Base-by-base conservation (phyloP, 2,888 invertebrate genomes). In the Galerucella calmariensis region DNA sequence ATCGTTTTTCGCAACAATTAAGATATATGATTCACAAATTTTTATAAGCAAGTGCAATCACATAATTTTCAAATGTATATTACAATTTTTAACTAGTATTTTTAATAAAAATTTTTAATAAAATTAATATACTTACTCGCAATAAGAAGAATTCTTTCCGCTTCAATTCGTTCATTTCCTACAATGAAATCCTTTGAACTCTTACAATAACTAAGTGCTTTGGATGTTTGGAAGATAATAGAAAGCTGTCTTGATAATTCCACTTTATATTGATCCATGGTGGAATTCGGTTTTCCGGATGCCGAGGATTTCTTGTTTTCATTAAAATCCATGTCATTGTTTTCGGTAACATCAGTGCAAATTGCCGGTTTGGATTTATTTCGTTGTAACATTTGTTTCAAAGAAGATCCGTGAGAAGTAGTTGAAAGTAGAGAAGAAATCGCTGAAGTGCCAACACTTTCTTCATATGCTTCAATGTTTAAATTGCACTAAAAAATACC, bases 61-160 rank as follows among this genome's bases (percentile, higher is more conserved):
- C 51, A 51, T 51, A n/a, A 48, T 48, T 48, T 4, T 4, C 2
- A 27, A 27, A 27, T 27, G 27, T 27, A 27, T 27, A 2, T 27
- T 27, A 27, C 27, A 27, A 27, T 27, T 20, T 20, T 20, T 2
- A 27, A 4, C 4, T 35, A 35, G 0, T 5, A 8, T 51, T 51
- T 14, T 5, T 51, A 14, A 12, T 12, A 3, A 51, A 1, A 1
- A 2, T 48, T 48, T 48, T 14, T 14, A 48, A 48, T 27, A 48
- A 14, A 48, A 48, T 12, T 51, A 35, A 35, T 11, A 65, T 69
- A 79, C 81, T 79, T 76, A 81, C 81, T 75, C 51, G 81, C 81
- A 69, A 81, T 72, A 67, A 82, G 73, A 4, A 82, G 69, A 27
- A 82, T 81, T 69, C 78, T 81, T 67, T 82, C 82, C 6, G 81